Base-by-base conservation (phyloP, 2,797 vertebrate genomes). In the Poeciliopsis infans region DNA sequence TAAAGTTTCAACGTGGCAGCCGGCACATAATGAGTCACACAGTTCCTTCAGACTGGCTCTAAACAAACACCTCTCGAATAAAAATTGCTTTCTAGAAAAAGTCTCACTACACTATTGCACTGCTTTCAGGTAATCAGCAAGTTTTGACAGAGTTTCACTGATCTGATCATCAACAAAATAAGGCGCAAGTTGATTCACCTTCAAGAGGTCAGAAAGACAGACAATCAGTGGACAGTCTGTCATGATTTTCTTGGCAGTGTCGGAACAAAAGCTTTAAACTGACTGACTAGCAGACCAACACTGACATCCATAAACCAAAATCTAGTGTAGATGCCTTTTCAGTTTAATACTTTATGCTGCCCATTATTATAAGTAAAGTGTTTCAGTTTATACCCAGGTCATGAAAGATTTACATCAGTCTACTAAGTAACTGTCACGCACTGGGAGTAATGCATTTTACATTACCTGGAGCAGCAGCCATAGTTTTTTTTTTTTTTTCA, bases 391-490 rank as follows among this genome's bases (percentile, higher is more conserved):
- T 31, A 2, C 4, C 5, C 66, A 77, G 45, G 66, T 80, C 0
- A 12, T 79, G 1, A 72, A 64, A 70, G 64, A 74, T 88, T 83
- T 59, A 55, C 68, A n/a, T 36, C 71, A 39, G 36, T 73, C 82
- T 2, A 74, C 39, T 73, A 76, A 81, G 61, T 77, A 69, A 61
- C 86, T 87, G 79, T 72, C n/a, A 12, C 72, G 20, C 39, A 76
- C 15, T 31, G 75, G 82, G 86, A 80, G 72, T 61, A 76, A 79
- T 79, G 36, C 71, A 46, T 82, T 82, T 79, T 70, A 72, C 70
- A 81, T 8, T 46, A 68, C 39, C 45, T 79, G 49, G 73, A 75
- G 57, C 75, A 74, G 79, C 28, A 74, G 59, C 64, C 57, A 53
- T 61, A 43, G 12, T 7, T n/a, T 28, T 41, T 12, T 71, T 82